phyloP scores from a whole-genome alignment of 2,113 vertebrate species.

The Cynocephalus volans region DNA sequence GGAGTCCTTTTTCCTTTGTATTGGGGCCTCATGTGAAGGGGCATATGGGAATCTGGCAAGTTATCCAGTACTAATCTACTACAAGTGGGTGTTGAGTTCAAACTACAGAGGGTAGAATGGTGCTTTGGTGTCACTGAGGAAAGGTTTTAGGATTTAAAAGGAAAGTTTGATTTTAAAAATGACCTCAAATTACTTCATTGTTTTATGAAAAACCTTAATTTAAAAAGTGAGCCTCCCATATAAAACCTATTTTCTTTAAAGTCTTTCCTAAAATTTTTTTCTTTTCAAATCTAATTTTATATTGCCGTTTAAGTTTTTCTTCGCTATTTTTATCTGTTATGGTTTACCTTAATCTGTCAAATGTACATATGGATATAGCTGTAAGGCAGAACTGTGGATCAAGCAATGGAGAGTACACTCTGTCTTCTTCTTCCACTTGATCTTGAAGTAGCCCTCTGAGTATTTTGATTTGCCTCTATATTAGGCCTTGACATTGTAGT shows the following conservation, averaged over 20 bases:
- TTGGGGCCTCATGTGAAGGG: not conserved
- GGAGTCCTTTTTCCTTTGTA: not conserved
- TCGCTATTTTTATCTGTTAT: not conserved
- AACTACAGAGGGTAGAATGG: not conserved
- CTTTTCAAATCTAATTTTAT: constrained; percentile 28
- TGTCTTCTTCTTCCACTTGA: not conserved
- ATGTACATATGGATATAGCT: not conserved
- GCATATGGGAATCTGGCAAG: not conserved
- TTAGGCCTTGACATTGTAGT: not conserved
- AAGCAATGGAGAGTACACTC: not conserved
- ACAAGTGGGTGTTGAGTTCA: not conserved
- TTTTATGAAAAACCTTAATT: constrained; percentile 14
- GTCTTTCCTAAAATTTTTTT: not conserved
- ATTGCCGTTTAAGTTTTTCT: not conserved
- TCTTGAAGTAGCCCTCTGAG: not conserved
- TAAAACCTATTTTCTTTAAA: not conserved
- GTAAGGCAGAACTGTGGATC: not conserved
- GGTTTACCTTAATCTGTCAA: not conserved
- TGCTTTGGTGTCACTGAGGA: constrained; percentile 13
- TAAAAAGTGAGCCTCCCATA: not conserved
- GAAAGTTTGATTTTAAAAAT: constrained; percentile 4
- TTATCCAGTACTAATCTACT: not conserved
- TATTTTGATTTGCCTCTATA: constrained; percentile 3
- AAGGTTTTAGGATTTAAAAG: constrained; percentile 32
- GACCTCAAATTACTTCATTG: not conserved